Conservation (phyloP, 2,797 vertebrate species). For the Urosaurus nigricauda region DNA sequence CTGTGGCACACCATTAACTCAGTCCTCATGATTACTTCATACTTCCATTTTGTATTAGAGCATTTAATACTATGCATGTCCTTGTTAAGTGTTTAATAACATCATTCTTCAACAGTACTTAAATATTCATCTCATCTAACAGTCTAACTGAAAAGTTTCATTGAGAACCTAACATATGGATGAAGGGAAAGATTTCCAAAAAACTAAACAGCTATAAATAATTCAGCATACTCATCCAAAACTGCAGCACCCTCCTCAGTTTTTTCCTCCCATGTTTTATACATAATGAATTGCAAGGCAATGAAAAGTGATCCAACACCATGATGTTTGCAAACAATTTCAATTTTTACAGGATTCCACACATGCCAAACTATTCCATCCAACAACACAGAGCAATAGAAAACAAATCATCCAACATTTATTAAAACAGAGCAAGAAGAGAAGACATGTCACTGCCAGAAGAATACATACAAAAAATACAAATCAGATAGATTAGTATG, state of each 20-base stretch:
- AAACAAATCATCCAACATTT: conserved; percentile 27
- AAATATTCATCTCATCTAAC: conserved; percentile 33
- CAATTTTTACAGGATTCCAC: conserved; percentile 36
- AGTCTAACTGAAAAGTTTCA: conserved; percentile 27
- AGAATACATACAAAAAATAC: background rate
- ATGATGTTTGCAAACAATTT: conserved; percentile 39
- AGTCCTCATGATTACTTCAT: conserved; percentile 1
- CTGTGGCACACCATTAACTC: conserved; percentile 3
- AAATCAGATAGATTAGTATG: background rate
- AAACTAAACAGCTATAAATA: conserved; percentile 35
- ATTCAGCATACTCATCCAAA: conserved; percentile 8
- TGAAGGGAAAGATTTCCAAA: conserved; percentile 27
- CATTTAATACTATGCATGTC: background rate
- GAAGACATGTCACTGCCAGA: conserved; percentile 7
- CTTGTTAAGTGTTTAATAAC: conserved; percentile 32
- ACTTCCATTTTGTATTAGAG: conserved; percentile 26
- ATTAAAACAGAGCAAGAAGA: conserved; percentile 25
- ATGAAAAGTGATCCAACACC: conserved; percentile 38
- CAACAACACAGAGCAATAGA: conserved; percentile 32
- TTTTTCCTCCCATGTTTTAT: conserved; percentile 20
- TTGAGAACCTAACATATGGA: conserved; percentile 13
- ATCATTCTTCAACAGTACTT: conserved; percentile 30
- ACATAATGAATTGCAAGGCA: conserved; percentile 24
- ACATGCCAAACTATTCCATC: conserved; percentile 29
- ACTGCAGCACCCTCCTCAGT: background rate